Evolutionary conservation across 2,797 vertebrate species (phyloP).

Genomic region (Oreochromis mossambicus): DNA sequence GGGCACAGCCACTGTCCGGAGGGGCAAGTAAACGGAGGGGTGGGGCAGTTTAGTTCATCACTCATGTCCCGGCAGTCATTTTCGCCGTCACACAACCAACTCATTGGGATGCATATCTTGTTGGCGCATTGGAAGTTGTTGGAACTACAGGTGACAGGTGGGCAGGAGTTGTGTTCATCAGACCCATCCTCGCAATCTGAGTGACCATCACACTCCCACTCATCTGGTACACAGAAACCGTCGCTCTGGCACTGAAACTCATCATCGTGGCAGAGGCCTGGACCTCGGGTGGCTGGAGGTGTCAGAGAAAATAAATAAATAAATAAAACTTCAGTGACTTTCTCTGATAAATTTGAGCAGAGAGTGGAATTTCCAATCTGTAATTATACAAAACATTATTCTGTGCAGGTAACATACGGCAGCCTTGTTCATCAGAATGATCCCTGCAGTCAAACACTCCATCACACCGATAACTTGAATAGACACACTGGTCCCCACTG

Average conservation of each 20-base stretch:
- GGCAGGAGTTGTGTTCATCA: constrained; percentile 87
- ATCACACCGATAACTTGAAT: constrained; percentile 80
- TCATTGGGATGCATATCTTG: constrained; percentile 80
- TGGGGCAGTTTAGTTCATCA: constrained; percentile 88
- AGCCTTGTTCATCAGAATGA: constrained; percentile 86
- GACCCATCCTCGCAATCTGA: constrained; percentile 87
- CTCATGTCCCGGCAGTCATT: constrained; percentile 93
- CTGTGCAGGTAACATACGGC: constrained; percentile 80
- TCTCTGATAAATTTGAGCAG: neutral
- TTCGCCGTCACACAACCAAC: constrained; percentile 89
- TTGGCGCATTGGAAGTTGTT: constrained; percentile 84
- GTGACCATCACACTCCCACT: constrained; percentile 92
- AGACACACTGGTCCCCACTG: constrained; percentile 85
- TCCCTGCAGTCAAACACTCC: constrained; percentile 91
- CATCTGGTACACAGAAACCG: constrained; percentile 82
- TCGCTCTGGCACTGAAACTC: constrained; percentile 94
- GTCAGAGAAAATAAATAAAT: neutral
- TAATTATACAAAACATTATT: neutral
- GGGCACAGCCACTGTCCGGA: constrained; percentile 88
- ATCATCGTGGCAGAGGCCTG: constrained; percentile 88
- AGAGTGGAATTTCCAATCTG: neutral
- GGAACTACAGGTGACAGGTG: constrained; percentile 78
- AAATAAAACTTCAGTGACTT: neutral
- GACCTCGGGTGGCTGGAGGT: constrained; percentile 82
- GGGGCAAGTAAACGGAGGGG: constrained; percentile 84